phyloP scores from a whole-genome alignment of 2,888 invertebrate genomes.

The Tiliacea citrago region DNA sequence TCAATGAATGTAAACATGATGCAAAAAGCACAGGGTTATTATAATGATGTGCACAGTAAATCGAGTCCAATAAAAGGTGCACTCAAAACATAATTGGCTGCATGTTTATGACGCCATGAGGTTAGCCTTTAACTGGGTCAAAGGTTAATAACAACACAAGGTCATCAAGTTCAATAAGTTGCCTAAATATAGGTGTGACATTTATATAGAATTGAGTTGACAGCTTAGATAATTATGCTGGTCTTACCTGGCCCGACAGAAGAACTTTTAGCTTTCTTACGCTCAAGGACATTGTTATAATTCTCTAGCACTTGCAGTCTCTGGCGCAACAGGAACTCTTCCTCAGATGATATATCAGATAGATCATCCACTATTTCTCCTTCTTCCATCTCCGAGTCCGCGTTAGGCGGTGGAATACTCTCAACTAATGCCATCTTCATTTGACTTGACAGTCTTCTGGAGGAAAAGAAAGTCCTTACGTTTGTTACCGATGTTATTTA shows the following conservation, averaged over 20 bases:
- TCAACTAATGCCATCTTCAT: slow-evolving; percentile 79
- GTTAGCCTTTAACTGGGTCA: slow-evolving; percentile 53
- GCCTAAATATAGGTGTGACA: neutral
- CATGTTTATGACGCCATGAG: slow-evolving; percentile 2
- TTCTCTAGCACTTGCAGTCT: slow-evolving; percentile 86
- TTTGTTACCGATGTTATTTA: neutral
- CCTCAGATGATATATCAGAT: slow-evolving; percentile 88
- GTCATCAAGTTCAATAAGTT: slow-evolving; percentile 16
- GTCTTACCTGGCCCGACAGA: slow-evolving; percentile 76
- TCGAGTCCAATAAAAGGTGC: slow-evolving; percentile 7
- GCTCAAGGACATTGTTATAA: slow-evolving; percentile 88
- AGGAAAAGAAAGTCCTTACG: slow-evolving; percentile 45
- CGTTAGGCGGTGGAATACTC: slow-evolving; percentile 73
- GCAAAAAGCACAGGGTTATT: neutral
- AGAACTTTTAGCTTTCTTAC: slow-evolving; percentile 84
- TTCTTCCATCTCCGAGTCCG: slow-evolving; percentile 88
- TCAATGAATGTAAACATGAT: neutral
- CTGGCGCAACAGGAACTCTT: slow-evolving; percentile 85
- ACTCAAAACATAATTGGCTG: neutral
- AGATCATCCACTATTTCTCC: slow-evolving; percentile 88
- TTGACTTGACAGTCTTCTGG: slow-evolving; percentile 47
- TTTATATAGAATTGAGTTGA: neutral
- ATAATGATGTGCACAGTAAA: neutral
- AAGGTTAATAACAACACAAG: slow-evolving; percentile 55
- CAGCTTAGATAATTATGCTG: slow-evolving; percentile 1